Evolutionary conservation across 2,113 vertebrate species (phyloP), one percentile per base, ranked within the genome.

Genomic region (Eclectus roratus): DNA sequence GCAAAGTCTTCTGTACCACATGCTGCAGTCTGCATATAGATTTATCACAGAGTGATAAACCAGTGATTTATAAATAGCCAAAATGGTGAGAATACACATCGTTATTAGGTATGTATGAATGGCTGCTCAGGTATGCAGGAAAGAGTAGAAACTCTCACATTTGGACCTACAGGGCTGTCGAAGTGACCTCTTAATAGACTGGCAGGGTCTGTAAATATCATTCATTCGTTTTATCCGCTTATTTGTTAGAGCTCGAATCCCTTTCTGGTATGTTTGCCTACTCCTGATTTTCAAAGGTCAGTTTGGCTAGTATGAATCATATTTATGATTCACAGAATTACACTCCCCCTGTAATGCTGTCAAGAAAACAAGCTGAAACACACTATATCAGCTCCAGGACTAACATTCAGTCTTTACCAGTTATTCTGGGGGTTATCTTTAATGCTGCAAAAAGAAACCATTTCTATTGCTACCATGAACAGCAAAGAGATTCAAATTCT

Each of bases 261-360:
- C 64, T 71, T 93, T 96, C 82, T 94, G 84, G 72, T 95, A 8
- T 87, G 80, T 96, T 93, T 94, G 66, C 87, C 83, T 91, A 86
- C 83, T 93, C 55, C 52, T 73, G 81, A 47, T 95, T 97, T 94
- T 85, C 85, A 95, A 95, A 97, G 96, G 94, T 96, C 55, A 81
- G 80, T 92, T 97, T 96, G 95, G 93, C 94, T 95, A 91, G 95
- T 71, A 80, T 80, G 94, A 98, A 89, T 94, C 56, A 60, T 91
- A 86, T 74, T 93, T 58, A 39, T 72, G 76, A 92, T 58, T 88
- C 83, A 77, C 72, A 76, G 83, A 94, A 85, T 63, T 70, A 44
- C 27, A 64, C 8, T 85, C 52, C 41, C 41, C 39, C 61, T 53
- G 39, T 85, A 94, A 63, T 3, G 20, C 60, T 85, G 85, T 89